These are phyloP conservation scores for Enteromius afrohamiltoni DNA, from an alignment of 2,797 vertebrate genomes.

Conservation along the genomic window DNA sequence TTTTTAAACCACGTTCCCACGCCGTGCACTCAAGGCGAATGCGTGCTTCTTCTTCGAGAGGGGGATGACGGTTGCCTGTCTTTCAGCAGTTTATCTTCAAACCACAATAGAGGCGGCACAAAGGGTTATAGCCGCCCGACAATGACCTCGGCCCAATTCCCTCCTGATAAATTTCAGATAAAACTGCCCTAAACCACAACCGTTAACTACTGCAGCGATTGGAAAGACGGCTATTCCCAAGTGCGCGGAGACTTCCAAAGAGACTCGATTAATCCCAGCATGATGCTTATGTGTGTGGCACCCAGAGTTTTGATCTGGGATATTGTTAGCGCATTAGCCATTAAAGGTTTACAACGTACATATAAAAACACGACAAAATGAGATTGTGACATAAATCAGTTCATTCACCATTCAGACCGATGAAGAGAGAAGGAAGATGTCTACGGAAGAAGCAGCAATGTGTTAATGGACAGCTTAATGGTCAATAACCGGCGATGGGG, in stretches of 20 bases:
- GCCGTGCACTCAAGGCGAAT: constrained; percentile 58
- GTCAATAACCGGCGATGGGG: constrained; percentile 64
- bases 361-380: constrained; percentile 67
- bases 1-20: constrained; percentile 59
- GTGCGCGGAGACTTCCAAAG: constrained; percentile 59
- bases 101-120: constrained; percentile 61
- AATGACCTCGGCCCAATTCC: constrained; percentile 66
- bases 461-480: constrained; percentile 69
- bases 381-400: constrained; percentile 66
- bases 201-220: constrained; percentile 62
- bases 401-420: constrained; percentile 45
- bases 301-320: constrained; percentile 52
- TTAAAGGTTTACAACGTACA: constrained; percentile 71
- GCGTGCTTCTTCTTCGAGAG: constrained; percentile 57
- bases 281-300: constrained; percentile 16
- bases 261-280: constrained; percentile 40
- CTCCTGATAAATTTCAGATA: constrained; percentile 71
- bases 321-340: constrained; percentile 67
- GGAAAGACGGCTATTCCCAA: constrained; percentile 43
- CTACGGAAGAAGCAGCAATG: constrained; percentile 57
- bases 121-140: constrained; percentile 63
- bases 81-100: constrained; percentile 60
- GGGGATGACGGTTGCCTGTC: constrained; percentile 49
- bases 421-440: constrained; percentile 53
- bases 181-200: constrained; percentile 65